Evolutionary conservation across 1,140 invertebrate genomes (phyloP).

Genomic region (Conus betulinus): DNA sequence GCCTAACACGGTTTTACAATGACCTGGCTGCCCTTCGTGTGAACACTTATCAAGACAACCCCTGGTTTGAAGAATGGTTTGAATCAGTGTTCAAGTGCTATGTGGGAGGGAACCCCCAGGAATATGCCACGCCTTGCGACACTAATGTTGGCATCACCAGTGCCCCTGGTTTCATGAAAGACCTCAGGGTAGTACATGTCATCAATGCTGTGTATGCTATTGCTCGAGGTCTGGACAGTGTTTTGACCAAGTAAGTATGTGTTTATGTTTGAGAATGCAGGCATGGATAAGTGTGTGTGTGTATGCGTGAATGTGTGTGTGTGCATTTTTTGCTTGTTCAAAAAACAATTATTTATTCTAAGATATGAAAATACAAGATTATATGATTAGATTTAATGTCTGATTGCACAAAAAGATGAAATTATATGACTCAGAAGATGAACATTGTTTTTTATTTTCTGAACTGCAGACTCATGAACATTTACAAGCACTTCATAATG

Average conservation of each 20-base stretch:
- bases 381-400: too few relatives aligned
- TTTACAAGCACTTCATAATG: too few relatives aligned
- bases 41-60: constrained; percentile 58
- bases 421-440: too few relatives aligned
- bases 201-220: constrained; percentile 66
- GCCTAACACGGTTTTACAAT: constrained; percentile 50
- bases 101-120: constrained; percentile 33
- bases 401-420: too few relatives aligned
- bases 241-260: constrained; percentile 50
- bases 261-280: not conserved
- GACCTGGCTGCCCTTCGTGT: constrained; percentile 55
- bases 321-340: not conserved
- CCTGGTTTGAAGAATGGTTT: constrained; percentile 72
- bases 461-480: too few relatives aligned
- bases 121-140: not conserved
- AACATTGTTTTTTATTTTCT: too few relatives aligned
- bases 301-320: not conserved
- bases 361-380: too few relatives aligned
- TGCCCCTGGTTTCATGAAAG: constrained; percentile 42
- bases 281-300: not conserved
- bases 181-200: constrained; percentile 41
- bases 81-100: constrained; percentile 63
- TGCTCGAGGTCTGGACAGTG: constrained; percentile 61
- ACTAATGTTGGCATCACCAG: constrained; percentile 38
- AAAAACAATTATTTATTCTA: too few relatives aligned